Evolutionary conservation across 2,113 vertebrate species (phyloP).

Genomic region (Tauraco erythrolophus): DNA sequence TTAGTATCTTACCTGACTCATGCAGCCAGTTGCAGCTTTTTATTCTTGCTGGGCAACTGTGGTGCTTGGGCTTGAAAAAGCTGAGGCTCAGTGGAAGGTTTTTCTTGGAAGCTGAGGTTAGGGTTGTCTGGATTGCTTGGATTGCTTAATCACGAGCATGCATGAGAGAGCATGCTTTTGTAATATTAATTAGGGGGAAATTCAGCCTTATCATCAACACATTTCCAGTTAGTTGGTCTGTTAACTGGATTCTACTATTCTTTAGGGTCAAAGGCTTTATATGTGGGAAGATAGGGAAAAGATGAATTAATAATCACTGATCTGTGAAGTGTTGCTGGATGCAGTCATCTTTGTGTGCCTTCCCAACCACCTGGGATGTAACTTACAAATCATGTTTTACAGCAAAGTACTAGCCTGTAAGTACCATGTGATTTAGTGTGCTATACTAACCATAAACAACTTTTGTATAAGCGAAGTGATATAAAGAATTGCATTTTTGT

Average conservation of each 20-base stretch:
- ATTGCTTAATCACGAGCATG: conserved; percentile 12
- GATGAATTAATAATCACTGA: neutral
- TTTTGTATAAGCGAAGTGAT: neutral
- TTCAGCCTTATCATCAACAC: neutral
- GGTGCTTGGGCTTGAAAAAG: neutral
- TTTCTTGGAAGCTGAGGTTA: neutral
- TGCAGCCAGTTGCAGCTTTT: neutral
- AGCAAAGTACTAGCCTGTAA: neutral
- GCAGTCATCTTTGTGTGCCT: neutral
- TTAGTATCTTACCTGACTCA: neutral
- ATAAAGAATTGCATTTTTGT: neutral
- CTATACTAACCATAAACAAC: neutral
- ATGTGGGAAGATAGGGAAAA: neutral
- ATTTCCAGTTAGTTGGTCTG: conserved; percentile 29
- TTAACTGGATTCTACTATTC: neutral
- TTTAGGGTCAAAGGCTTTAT: neutral
- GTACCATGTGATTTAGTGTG: neutral
- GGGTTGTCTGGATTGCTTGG: neutral
- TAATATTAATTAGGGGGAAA: conserved; percentile 1
- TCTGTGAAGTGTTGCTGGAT: neutral
- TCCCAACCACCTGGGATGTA: neutral
- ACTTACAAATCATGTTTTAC: neutral
- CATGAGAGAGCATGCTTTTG: conserved; percentile 1
- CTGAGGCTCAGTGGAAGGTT: neutral
- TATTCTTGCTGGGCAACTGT: neutral